Evolutionary conservation across 2,113 vertebrate species (phyloP).

Genomic region (Phrynocephalus versicolor): DNA sequence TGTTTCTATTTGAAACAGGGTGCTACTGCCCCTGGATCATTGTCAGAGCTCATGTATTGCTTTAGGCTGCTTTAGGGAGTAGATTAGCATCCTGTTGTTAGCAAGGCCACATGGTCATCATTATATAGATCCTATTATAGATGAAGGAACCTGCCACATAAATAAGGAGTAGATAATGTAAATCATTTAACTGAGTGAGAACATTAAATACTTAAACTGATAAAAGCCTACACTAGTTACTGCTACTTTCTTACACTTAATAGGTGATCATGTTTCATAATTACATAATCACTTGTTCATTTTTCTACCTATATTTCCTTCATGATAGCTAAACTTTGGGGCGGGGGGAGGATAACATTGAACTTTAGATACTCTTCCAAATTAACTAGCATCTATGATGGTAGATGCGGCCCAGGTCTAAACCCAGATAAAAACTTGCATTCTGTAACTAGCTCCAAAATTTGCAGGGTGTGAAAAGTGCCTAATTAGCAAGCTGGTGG

Average conservation of each 20-base stretch:
- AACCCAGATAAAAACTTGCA: constrained; percentile 6
- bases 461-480: constrained; percentile 37
- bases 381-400: constrained; percentile 38
- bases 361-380: constrained; percentile 40
- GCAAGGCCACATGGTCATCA: constrained; percentile 78
- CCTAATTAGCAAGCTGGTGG: constrained; percentile 30
- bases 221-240: constrained; percentile 67
- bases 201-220: constrained; percentile 71
- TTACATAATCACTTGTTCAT: constrained; percentile 66
- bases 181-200: constrained; percentile 69
- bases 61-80: constrained; percentile 77
- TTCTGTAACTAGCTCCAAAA: constrained; percentile 51
- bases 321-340: constrained; percentile 61
- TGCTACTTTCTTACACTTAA: constrained; percentile 60
- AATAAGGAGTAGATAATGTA: constrained; percentile 69
- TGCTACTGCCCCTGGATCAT: constrained; percentile 69
- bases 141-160: constrained; percentile 69
- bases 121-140: constrained; percentile 76
- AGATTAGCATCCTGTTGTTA: constrained; percentile 80
- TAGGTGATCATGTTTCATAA: constrained; percentile 62
- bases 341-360: constrained; percentile 42
- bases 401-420: constrained; percentile 27
- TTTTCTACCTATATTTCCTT: constrained; percentile 63
- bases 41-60: constrained; percentile 69
- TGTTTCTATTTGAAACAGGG: constrained; percentile 78